These are phyloP conservation scores for Zapornia atra DNA, from an alignment of 2,113 vertebrate species.

Conservation along the genomic window DNA sequence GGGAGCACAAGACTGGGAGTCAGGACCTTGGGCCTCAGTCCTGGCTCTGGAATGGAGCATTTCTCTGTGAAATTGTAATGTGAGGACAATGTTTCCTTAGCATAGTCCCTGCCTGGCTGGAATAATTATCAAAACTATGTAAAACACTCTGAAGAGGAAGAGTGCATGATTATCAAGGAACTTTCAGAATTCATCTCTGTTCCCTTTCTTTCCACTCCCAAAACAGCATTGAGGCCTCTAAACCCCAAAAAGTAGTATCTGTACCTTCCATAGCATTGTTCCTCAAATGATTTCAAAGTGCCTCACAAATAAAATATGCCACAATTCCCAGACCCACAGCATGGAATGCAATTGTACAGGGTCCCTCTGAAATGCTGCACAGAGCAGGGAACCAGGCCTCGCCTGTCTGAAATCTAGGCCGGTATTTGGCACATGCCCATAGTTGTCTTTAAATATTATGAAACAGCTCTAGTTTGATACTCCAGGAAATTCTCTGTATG, in stretches of 20 bases:
- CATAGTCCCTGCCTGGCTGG: background rate
- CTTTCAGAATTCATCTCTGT: background rate
- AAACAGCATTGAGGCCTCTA: background rate
- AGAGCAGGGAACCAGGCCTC: background rate
- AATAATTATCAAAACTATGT: background rate
- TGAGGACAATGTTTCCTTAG: background rate
- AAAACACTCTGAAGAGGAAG: background rate
- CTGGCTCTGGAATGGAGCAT: background rate
- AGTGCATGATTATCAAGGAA: background rate
- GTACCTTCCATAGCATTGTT: background rate
- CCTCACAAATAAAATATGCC: background rate
- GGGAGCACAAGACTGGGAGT: background rate
- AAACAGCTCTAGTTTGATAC: background rate
- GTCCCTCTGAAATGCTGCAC: background rate
- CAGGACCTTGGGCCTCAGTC: background rate
- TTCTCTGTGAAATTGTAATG: background rate
- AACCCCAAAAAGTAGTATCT: accelerated
- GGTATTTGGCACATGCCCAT: background rate
- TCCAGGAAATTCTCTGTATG: background rate
- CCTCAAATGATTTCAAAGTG: background rate
- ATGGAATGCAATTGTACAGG: background rate
- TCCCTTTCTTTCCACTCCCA: background rate
- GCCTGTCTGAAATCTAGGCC: background rate
- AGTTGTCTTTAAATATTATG: background rate
- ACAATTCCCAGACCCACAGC: background rate